Conservation (phyloP, 2,797 vertebrate species). For the Sebastes miniatus region DNA sequence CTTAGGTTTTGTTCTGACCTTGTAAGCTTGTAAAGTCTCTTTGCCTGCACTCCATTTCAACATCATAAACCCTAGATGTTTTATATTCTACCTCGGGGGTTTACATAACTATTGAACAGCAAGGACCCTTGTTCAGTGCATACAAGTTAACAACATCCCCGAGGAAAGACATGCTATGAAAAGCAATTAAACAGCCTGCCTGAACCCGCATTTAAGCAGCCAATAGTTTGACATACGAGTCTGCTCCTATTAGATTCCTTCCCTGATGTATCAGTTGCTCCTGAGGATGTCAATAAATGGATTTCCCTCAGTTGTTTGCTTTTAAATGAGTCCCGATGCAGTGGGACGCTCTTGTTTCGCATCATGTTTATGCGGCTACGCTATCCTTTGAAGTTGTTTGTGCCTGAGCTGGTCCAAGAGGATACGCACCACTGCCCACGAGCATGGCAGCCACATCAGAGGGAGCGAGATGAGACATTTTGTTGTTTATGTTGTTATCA, state of each 20-base stretch:
- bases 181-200: constrained; percentile 70
- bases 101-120: constrained; percentile 53
- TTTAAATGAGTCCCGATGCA: constrained; percentile 47
- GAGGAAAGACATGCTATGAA: constrained; percentile 56
- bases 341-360: constrained; percentile 10
- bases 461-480: constrained; percentile 16
- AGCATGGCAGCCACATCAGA: constrained; percentile 50
- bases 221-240: constrained; percentile 64
- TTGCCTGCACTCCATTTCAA: constrained; percentile 26
- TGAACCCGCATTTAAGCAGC: constrained; percentile 54
- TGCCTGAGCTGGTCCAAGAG: constrained; percentile 31
- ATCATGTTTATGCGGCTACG: constrained; percentile 4
- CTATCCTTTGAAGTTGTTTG: constrained; percentile 50
- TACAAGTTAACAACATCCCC: constrained; percentile 70
- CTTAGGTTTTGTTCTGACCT: constrained; percentile 27
- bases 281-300: constrained; percentile 54
- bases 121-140: constrained; percentile 46
- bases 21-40: neutral
- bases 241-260: constrained; percentile 59
- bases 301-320: constrained; percentile 49
- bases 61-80: constrained; percentile 50
- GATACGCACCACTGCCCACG: constrained; percentile 20
- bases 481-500: constrained; percentile 45
- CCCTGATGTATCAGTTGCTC: constrained; percentile 46
- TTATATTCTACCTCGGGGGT: constrained; percentile 42